These are phyloP conservation scores for Ageneiosus marmoratus DNA, from an alignment of 2,113 vertebrate genomes.

Conservation along the genomic window DNA sequence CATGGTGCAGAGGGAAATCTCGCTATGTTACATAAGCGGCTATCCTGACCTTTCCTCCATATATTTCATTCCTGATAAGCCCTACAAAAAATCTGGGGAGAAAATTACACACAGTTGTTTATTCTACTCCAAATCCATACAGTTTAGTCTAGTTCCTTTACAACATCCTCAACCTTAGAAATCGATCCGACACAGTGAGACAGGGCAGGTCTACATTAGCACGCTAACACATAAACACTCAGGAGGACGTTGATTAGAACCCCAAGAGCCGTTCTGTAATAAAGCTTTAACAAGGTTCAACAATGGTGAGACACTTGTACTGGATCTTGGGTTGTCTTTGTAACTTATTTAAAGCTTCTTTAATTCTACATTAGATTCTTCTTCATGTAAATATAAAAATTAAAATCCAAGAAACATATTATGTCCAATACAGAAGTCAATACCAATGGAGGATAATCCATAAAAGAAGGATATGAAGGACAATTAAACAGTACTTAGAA, in stretches of 20 bases:
- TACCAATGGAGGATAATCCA: too few relatives aligned
- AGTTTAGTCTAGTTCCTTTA: conserved; percentile 26
- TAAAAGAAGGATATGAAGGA: too few relatives aligned
- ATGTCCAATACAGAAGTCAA: too few relatives aligned
- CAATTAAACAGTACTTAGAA: too few relatives aligned
- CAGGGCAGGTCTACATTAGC: neutral
- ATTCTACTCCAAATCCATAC: neutral
- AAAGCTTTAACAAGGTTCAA: neutral
- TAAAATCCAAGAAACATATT: too few relatives aligned
- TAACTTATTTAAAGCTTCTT: neutral
- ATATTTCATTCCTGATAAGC: neutral
- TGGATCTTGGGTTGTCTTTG: neutral
- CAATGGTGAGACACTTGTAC: neutral
- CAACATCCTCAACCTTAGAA: neutral
- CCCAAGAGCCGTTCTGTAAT: neutral
- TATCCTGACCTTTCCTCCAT: conserved; percentile 33
- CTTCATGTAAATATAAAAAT: neutral
- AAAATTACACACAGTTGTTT: conserved; percentile 7
- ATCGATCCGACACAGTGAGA: neutral
- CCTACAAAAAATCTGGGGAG: neutral
- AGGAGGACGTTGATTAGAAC: neutral
- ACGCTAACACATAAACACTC: neutral
- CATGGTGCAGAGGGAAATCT: neutral
- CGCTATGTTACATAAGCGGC: neutral
- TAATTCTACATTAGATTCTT: neutral